Evolutionary conservation across 1,140 invertebrate genomes (phyloP), one percentile per base, ranked within the genome.

Genomic region (Samia ricini): DNA sequence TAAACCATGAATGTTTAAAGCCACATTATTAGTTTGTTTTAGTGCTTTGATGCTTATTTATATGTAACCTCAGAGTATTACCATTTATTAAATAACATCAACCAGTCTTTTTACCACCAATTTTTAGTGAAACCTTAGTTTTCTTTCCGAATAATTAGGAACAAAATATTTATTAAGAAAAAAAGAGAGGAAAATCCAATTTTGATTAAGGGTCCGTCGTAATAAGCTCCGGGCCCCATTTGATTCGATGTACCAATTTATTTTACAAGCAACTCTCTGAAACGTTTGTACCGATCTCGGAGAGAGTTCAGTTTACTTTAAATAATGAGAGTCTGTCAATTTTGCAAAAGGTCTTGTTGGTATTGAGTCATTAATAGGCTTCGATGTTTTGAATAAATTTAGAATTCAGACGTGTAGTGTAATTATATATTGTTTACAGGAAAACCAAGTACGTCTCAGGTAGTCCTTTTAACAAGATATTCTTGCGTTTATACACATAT

Each of bases 211-310:
- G 7, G 18, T 20, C 50, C 50, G 50, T 15, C 19, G 7, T 42
- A 42, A 51, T 42, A 51, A 51, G 19, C 50, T 12, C 12, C 50
- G 50, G 20, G 5, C 19, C 18, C 12, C 21, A 21, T 51, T 51
- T 51, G 50, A 51, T 48, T n/a, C 61, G 36, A 57, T 58, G 57
- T 57, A 24, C 55, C 36, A 58, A 63, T 58, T 63, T 52, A 63
- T 63, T 55, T 61, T n/a, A 19, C 2, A 52, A 55, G 57, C 55
- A 58, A 58, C 21, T 33, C 52, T 29, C 36, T n/a, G n/a, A 55
- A 61, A 55, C 52, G 51, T 50, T 55, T 0, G 7, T 51, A 51
- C 19, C 21, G 19, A 20, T 7, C 20, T 51, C 21, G 4, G 50
- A n/a, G n/a, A n/a, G n/a, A 51, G 12, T 51, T 51, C 21, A 10